Conservation (phyloP, 2,888 invertebrate species). For the Leptopilina myrica region DNA sequence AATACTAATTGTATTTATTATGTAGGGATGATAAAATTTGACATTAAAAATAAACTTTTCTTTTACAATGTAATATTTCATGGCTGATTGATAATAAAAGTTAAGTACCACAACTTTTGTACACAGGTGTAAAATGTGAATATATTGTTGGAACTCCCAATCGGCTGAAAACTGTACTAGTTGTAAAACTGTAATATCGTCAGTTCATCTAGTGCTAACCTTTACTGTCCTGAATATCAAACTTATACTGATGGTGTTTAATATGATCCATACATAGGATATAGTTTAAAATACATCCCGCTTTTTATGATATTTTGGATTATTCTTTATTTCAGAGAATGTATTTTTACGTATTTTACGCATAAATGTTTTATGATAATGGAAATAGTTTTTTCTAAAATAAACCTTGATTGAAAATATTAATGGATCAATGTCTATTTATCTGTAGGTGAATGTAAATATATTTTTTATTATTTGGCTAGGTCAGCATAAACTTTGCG, state of each 20-base stretch:
- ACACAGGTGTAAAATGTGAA: slow-evolving; percentile 12
- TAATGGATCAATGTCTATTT: too few species aligned
- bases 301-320: too few species aligned
- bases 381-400: too few species aligned
- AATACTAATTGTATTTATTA: background rate
- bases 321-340: slow-evolving; percentile 38
- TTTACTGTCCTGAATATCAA: background rate
- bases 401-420: too few species aligned
- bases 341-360: background rate
- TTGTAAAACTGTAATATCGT: slow-evolving; percentile 9
- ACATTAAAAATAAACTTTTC: background rate
- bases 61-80: background rate
- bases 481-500: too few species aligned
- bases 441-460: too few species aligned
- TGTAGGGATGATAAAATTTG: background rate
- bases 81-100: slow-evolving; percentile 6
- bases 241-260: background rate
- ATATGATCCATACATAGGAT: too few species aligned
- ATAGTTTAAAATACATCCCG: too few species aligned
- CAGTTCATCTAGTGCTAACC: background rate
- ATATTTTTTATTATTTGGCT: too few species aligned
- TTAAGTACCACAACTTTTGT: slow-evolving; percentile 1
- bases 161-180: slow-evolving; percentile 10
- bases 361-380: too few species aligned
- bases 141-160: slow-evolving; percentile 6